A percentile compares a stretch with the other conserved stretches of the same genome.
Conservation (phyloP, 2,888 invertebrate genomes). For the Perithous albicinctus region DNA sequence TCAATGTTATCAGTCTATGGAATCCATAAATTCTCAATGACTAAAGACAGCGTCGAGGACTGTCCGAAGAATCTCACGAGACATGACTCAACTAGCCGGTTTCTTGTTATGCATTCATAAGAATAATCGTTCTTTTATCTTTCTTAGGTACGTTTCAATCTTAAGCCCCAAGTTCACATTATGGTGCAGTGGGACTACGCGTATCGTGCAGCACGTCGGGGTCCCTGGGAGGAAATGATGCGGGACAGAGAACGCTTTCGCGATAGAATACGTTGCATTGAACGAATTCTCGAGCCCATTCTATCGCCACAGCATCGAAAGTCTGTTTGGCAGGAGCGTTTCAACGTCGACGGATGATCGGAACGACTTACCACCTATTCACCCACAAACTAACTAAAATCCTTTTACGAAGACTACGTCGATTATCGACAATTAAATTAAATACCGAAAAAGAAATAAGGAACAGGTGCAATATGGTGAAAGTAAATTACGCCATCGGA, state of each 20-base stretch:
- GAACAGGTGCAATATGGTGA: slow-evolving; percentile 46
- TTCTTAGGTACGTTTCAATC: slow-evolving; percentile 86
- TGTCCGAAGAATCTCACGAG: not conserved
- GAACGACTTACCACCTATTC: not conserved
- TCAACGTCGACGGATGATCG: slow-evolving; percentile 71
- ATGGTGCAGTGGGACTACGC: slow-evolving; percentile 87
- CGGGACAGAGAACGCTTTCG: slow-evolving; percentile 86
- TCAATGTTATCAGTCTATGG: too few species aligned
- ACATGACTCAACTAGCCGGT: slow-evolving; percentile 19
- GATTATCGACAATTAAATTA: slow-evolving; percentile 1
- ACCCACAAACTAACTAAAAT: not conserved
- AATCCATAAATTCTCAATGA: not conserved
- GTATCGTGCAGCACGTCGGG: slow-evolving; percentile 86
- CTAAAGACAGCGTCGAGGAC: not conserved
- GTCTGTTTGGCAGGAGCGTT: slow-evolving; percentile 84
- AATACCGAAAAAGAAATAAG: slow-evolving; percentile 34
- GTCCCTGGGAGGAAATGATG: slow-evolving; percentile 87
- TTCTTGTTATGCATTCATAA: slow-evolving; percentile 21
- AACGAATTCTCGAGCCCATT: slow-evolving; percentile 82
- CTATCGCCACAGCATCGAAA: slow-evolving; percentile 84
- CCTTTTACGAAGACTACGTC: slow-evolving; percentile 36
- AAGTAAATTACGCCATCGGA: slow-evolving; percentile 22
- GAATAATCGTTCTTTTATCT: slow-evolving; percentile 40
- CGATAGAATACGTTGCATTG: slow-evolving; percentile 82
- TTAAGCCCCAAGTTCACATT: slow-evolving; percentile 84